These are phyloP conservation scores for Limosa lapponica DNA, from an alignment of 2,797 vertebrate species.

Conservation along the genomic window DNA sequence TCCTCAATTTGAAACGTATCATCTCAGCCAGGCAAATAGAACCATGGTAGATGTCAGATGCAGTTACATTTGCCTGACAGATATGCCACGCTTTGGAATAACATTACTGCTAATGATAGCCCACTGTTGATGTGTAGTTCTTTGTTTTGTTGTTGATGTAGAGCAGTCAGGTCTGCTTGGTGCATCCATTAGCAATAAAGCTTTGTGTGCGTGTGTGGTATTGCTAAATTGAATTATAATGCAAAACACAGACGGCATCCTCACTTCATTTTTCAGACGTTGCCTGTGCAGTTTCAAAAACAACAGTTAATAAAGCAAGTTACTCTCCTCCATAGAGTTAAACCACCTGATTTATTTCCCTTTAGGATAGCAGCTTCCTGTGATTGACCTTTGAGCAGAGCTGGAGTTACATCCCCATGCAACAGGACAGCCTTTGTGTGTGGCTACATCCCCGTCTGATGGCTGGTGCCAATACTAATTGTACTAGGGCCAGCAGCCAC, in stretches of 20 bases:
- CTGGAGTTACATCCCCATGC: not conserved
- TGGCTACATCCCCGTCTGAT: not conserved
- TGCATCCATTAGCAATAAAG: slow-evolving; percentile 41
- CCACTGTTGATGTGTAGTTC: slow-evolving; percentile 20
- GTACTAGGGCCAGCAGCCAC: not conserved
- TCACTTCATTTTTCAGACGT: slow-evolving; percentile 18
- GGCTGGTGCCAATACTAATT: not conserved
- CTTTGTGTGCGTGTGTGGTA: slow-evolving; percentile 11
- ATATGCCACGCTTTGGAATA: slow-evolving; percentile 28
- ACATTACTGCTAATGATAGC: slow-evolving; percentile 62
- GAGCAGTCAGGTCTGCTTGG: slow-evolving; percentile 45
- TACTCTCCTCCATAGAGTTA: not conserved
- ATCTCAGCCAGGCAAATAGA: slow-evolving; percentile 30
- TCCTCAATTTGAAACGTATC: slow-evolving; percentile 27
- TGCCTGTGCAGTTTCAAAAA: slow-evolving; percentile 27
- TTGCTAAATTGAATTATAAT: slow-evolving; percentile 43
- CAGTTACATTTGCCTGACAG: slow-evolving; percentile 48
- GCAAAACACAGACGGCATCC: slow-evolving; percentile 24
- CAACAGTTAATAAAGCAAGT: slow-evolving; percentile 31
- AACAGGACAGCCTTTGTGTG: not conserved
- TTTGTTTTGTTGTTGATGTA: slow-evolving; percentile 43
- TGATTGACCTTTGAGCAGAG: not conserved
- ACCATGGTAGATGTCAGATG: slow-evolving; percentile 30
- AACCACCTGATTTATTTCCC: slow-evolving; percentile 18
- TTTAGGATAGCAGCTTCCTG: not conserved